Evolutionary conservation across 2,797 vertebrate genomes (phyloP).

Genomic region (Telmatherina bonti): DNA sequence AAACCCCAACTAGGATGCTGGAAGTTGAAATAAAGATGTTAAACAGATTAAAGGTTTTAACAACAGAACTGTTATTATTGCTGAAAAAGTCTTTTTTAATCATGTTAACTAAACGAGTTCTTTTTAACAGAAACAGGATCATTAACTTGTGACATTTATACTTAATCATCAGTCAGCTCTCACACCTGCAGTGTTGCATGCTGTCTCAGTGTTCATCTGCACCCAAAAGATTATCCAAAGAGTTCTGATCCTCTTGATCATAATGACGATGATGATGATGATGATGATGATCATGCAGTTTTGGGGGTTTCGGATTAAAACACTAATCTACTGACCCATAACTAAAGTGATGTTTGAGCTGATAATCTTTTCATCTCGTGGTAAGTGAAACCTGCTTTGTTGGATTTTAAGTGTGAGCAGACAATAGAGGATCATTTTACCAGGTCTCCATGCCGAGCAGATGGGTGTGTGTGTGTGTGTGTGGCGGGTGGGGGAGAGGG

Average conservation of each 20-base stretch:
- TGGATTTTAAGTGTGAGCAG: conserved; percentile 51
- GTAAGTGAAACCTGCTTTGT: conserved; percentile 76
- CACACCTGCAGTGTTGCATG: too few relatives aligned
- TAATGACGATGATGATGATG: not conserved
- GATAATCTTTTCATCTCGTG: conserved; percentile 69
- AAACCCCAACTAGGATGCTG: too few relatives aligned
- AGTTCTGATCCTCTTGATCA: conserved; percentile 23
- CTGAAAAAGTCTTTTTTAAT: too few relatives aligned
- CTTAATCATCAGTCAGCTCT: not conserved
- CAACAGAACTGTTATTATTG: too few relatives aligned
- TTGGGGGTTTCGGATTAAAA: conserved; percentile 60
- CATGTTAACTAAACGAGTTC: too few relatives aligned
- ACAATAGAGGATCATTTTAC: conserved; percentile 61
- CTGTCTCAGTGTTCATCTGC: conserved; percentile 14
- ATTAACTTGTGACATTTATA: not conserved
- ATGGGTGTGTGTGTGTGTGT: not conserved
- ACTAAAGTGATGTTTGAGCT: conserved; percentile 73
- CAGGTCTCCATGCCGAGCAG: conserved; percentile 40
- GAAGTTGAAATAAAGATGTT: too few relatives aligned
- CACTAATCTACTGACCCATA: conserved; percentile 71
- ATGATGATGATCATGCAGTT: conserved; percentile 43
- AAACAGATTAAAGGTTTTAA: too few relatives aligned
- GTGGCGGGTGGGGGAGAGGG: too few relatives aligned
- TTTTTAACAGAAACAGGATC: too few relatives aligned
- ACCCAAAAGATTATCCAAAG: conserved; percentile 47